Percentiles rank a stretch among this genome's conserved stretches.
Evolutionary conservation across 2,113 vertebrate genomes (phyloP).

Genomic region (Ovis canadensis): DNA sequence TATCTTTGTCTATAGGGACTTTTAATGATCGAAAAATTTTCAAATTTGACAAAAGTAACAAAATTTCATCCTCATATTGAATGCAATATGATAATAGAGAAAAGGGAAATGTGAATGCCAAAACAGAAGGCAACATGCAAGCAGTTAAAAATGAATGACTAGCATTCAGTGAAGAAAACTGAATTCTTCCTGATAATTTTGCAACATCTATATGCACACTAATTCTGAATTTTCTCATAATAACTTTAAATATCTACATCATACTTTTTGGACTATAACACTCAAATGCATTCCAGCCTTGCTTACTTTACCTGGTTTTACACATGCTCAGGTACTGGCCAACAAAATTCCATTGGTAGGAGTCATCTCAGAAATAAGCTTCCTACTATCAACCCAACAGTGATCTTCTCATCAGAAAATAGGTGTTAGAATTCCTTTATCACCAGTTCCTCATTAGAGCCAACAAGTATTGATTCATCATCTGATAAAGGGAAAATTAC

Average conservation of each 20-base stretch:
- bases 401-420: not conserved
- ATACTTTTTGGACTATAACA: not conserved
- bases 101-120: not conserved
- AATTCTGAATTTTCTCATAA: not conserved
- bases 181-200: not conserved
- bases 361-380: not conserved
- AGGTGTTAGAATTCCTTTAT: not conserved
- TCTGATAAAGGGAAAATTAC: not conserved
- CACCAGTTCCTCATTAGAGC: not conserved
- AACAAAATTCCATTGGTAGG: not conserved
- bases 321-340: not conserved
- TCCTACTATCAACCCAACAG: not conserved
- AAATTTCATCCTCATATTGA: not conserved
- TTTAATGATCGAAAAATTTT: not conserved
- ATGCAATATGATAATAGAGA: not conserved
- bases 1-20: not conserved
- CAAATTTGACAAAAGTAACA: constrained; percentile 28
- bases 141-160: not conserved
- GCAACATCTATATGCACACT: not conserved
- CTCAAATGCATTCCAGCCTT: not conserved
- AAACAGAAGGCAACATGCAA: not conserved
- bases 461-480: not conserved
- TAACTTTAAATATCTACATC: not conserved
- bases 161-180: not conserved
- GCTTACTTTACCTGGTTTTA: not conserved